These are phyloP conservation scores for Bombycilla garrulus DNA, from an alignment of 2,113 vertebrate species.

Conservation along the genomic window DNA sequence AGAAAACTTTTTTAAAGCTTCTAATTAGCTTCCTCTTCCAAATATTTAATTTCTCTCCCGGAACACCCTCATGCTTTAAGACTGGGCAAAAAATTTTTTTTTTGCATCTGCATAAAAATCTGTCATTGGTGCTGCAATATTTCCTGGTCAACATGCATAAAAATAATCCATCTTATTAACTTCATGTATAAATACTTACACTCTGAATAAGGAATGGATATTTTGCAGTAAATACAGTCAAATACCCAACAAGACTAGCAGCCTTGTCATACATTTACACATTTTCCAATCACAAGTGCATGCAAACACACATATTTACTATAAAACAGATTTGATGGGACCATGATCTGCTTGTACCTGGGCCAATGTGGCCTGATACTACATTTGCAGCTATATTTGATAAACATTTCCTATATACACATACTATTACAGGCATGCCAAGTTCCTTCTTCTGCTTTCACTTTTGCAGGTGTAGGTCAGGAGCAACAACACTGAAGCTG, in stretches of 20 bases:
- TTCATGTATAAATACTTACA: neutral
- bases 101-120: neutral
- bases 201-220: neutral
- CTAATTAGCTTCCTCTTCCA: neutral
- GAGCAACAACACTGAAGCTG: neutral
- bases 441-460: constrained; percentile 54
- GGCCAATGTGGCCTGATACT: neutral
- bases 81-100: neutral
- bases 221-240: neutral
- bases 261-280: neutral
- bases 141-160: neutral
- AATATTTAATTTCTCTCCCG: neutral
- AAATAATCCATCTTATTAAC: neutral
- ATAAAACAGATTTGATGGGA: neutral
- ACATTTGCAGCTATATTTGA: neutral
- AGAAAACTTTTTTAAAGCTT: neutral
- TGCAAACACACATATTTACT: neutral
- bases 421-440: neutral
- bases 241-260: neutral
- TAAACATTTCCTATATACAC: neutral
- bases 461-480: constrained; percentile 48
- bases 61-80: neutral
- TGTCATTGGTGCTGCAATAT: neutral
- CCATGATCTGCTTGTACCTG: neutral
- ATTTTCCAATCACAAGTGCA: neutral